Evolutionary conservation across 2,888 invertebrate genomes (phyloP).

Genomic region (Metacarcinus magister): DNA sequence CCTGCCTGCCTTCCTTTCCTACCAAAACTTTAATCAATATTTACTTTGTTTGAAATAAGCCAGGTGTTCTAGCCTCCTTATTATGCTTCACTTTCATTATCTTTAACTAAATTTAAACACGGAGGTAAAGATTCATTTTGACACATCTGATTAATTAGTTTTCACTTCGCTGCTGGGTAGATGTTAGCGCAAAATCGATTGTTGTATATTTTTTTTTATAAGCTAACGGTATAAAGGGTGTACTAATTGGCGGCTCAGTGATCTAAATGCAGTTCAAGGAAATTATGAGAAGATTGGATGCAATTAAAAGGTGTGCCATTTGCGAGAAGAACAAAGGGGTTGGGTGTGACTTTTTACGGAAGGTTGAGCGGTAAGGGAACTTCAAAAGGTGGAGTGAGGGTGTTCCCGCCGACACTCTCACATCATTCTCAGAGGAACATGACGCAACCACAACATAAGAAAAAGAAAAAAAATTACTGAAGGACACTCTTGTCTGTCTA

Average conservation of each 20-base stretch:
- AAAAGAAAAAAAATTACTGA: too few relatives aligned
- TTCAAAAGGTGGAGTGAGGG: too few relatives aligned
- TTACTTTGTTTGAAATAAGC: too few relatives aligned
- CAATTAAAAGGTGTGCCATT: background rate
- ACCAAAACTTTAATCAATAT: background rate
- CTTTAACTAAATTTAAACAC: background rate
- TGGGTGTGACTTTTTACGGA: too few relatives aligned
- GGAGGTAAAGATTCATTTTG: background rate
- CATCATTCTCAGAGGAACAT: too few relatives aligned
- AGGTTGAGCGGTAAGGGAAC: too few relatives aligned
- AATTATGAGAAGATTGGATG: background rate
- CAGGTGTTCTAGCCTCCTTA: background rate
- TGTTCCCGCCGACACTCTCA: too few relatives aligned
- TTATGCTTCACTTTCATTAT: background rate
- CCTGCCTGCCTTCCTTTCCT: background rate
- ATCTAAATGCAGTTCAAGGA: background rate
- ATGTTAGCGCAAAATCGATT: background rate
- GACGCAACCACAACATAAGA: too few relatives aligned
- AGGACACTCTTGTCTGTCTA: too few relatives aligned
- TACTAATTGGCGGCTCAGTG: background rate
- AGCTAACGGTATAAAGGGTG: background rate
- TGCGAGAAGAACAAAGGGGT: background rate
- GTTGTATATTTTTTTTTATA: background rate
- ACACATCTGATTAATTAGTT: background rate
- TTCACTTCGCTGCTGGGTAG: background rate